A percentile compares a stretch with the other conserved stretches of the same genome.
phyloP scores from a whole-genome alignment of 1,140 invertebrate genomes.

The Drosophila leontia region DNA sequence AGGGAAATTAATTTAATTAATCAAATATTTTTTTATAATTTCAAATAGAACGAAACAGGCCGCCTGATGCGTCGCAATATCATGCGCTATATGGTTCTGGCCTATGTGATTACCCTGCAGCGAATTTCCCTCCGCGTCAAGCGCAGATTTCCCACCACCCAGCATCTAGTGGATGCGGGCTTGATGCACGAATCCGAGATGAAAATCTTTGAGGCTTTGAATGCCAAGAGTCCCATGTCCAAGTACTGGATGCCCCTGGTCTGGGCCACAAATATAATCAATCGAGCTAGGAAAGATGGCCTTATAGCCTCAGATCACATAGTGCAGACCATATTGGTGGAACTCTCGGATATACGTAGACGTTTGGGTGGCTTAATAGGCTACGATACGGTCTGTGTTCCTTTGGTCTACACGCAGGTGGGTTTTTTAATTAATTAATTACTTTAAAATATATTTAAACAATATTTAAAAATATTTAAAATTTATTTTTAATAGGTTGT shows the following conservation, averaged over 20 bases:
- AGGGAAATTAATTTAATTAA: not conserved
- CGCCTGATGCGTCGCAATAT: slow-evolving; percentile 95
- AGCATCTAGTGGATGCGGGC: slow-evolving; percentile 95
- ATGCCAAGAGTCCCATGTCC: slow-evolving; percentile 94
- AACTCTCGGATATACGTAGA: slow-evolving; percentile 93
- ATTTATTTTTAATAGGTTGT: slow-evolving; percentile 89
- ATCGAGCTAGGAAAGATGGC: slow-evolving; percentile 92
- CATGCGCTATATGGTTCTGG: slow-evolving; percentile 94
- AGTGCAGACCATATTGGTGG: slow-evolving; percentile 93
- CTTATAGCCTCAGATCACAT: slow-evolving; percentile 94
- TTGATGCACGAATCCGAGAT: slow-evolving; percentile 96
- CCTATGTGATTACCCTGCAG: slow-evolving; percentile 94
- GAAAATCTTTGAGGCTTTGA: slow-evolving; percentile 95
- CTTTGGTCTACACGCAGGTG: slow-evolving; percentile 99
- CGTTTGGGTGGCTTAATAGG: slow-evolving; percentile 92
- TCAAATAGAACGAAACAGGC: slow-evolving; percentile 91
- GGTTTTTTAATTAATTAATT: slow-evolving; percentile 32
- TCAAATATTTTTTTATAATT: not conserved
- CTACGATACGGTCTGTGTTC: slow-evolving; percentile 98
- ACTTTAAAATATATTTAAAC: not conserved
- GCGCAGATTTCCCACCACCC: slow-evolving; percentile 94
- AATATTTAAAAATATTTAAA: not conserved
- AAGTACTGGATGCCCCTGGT: slow-evolving; percentile 97
- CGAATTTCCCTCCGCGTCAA: slow-evolving; percentile 95
- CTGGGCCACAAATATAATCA: slow-evolving; percentile 96